Evolutionary conservation across 1,140 invertebrate species (phyloP), one percentile per base, ranked within the genome.

Genomic region (Bombus cullumanus): DNA sequence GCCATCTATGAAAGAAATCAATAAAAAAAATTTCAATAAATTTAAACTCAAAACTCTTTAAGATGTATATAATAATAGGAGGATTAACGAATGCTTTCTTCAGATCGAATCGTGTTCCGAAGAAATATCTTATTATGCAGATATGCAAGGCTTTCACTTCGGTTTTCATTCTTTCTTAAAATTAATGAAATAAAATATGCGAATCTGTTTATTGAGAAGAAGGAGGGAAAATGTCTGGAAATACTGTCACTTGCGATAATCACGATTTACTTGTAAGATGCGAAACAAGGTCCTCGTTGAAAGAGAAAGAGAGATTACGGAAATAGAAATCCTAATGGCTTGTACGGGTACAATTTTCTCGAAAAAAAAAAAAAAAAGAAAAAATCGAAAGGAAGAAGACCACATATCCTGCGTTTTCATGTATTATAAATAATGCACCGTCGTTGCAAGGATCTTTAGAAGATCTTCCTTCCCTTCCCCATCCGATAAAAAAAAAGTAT

Each of bases 391-490:
- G 85, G 86, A 89, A 89, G 85, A 81, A 88, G 88, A 91, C 86
- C 89, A 93, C 92, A 93, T 93, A 93, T 93, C 92, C 88, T 84
- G 90, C 89, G 85, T 91, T 92, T 92, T 91, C 82, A 83, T 89
- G 85, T 90, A 90, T 89, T 88, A 89, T 89, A 89, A 86, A 86
- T 89, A 83, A 77, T 62, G 72, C 69, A 80, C 87, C 77, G 62
- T 83, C 83, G 80, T 86, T 83, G 73, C 81, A 86, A 89, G 75
- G 76, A 82, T 64, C 87, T 88, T 83, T 71, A 86, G 59, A 81
- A 89, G 81, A 64, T 85, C 43, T 31, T n/a, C 43, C 74, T 39
- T 66, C 59, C 25, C 12, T 59, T 47, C 15, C 47, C 76, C 28
- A 47, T 39, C 31, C n/a, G 39, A 77, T 62, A 77, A 53, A 62